A percentile compares a stretch with the other conserved stretches of the same genome.
Evolutionary conservation across 2,888 invertebrate genomes (phyloP).

Genomic region (Pristionchus arcanus): DNA sequence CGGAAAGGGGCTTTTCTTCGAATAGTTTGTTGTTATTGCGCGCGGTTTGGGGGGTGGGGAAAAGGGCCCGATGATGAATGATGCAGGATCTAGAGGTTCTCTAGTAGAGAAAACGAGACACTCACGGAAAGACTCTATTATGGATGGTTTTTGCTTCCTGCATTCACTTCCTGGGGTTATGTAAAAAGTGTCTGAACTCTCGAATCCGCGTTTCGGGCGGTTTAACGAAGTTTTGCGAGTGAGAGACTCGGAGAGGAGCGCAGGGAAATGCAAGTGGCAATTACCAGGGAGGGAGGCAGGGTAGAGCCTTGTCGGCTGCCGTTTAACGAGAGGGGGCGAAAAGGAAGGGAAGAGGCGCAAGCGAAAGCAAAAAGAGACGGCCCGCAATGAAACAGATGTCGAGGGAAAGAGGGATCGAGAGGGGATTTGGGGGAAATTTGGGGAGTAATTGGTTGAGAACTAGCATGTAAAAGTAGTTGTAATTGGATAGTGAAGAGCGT

Average conservation of each 20-base stretch:
- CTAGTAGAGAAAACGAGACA: not conserved
- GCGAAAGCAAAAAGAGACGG: not conserved
- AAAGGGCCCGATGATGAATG: not conserved
- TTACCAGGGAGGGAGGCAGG: not conserved
- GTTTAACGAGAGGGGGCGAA: conserved; percentile 31
- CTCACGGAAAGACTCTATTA: not conserved
- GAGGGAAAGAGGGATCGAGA: not conserved
- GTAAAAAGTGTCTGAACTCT: not conserved
- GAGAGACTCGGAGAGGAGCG: conserved; percentile 7
- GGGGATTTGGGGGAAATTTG: too few species aligned
- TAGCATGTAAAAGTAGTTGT: too few species aligned
- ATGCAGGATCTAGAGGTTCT: not conserved
- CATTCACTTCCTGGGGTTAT: not conserved
- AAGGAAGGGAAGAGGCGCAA: not conserved
- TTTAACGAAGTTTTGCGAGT: not conserved
- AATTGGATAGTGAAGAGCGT: too few species aligned
- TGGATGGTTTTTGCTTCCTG: not conserved
- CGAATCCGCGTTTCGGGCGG: not conserved
- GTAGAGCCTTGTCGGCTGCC: not conserved
- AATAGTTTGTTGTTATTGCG: not conserved
- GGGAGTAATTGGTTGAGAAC: too few species aligned
- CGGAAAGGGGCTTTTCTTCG: not conserved
- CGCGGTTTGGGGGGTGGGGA: not conserved
- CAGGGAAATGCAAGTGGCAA: not conserved
- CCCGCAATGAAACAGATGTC: conserved; percentile 8